Base-by-base conservation (phyloP, 2,888 invertebrate genomes). In the Andrena chrysosceles region DNA sequence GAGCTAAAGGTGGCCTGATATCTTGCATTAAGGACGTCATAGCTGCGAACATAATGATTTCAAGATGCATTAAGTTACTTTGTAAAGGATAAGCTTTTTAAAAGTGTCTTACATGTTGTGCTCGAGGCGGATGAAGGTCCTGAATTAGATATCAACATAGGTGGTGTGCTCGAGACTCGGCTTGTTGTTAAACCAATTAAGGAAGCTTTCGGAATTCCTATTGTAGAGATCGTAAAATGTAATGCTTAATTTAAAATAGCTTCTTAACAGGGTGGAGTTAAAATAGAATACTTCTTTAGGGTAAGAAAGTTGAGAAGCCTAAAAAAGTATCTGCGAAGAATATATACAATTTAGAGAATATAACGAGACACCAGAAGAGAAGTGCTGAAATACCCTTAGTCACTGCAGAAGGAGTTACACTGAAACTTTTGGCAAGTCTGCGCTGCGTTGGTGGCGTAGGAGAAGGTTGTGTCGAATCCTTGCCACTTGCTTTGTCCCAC, bases 341-440 rank as follows among this genome's bases (percentile, higher is more conserved):
- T 82, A 68, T 82, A 56, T 69, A 80, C 72, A 84, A 71, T 33
- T 56, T 29, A n/a, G 26, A 10, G 54, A 68, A 56, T 8, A 16
- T 49, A 62, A 67, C 63, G 8, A 48, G 60, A 62, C 72, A 52
- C 48, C 23, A 42, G 62, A 71, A 76, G 70, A 69, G 67, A 80
- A 81, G 78, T 80, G 77, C 78, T 80, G 77, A 90, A 42, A 90
- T 95, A 96, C 96, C 96, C 96, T 96, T 96, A 91, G 95, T 94
- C 89, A 95, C 95, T 91, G 96, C 95, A 91, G 97, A 96, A 92
- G 97, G 96, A 91, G 97, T 96, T 92, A 97, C 97, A 95, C 98
- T 98, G 96, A 98, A 98, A 94, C 98, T 98, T 95, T 98, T 98
- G 92, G 98, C 97, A 94, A 98, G 96, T 92, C 98, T 96, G 92